Evolutionary conservation across 2,797 vertebrate species (phyloP), one percentile per base, ranked within the genome.

Genomic region (Argentina silus): DNA sequence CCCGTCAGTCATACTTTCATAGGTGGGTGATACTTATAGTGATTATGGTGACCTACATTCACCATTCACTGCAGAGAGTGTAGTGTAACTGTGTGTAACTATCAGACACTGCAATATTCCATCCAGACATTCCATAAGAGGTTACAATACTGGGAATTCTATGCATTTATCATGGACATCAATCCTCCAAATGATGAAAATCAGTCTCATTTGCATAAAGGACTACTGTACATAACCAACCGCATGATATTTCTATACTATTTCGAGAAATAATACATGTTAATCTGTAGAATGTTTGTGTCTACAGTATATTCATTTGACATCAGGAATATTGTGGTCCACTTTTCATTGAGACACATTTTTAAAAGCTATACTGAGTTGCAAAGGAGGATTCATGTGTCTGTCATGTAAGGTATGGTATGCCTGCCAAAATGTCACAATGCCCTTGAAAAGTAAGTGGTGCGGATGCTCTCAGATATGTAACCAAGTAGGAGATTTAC

Each of bases 201-300:
- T 19, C 53, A 44, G 50, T 62, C 59, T 60, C 45, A 65, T 67
- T 76, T 69, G 47, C 64, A 63, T 47, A n/a, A 12, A n/a, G 50
- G 57, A 67, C 43, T 44, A 44, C 44, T 3, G 48, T 43, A 67
- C 70, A 10, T 77, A 48, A 21, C 9, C 61, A 51, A 56, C 63
- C 50, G 45, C 65, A 23, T 11, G 23, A 36, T 21, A 59, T 10
- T 21, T 9, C 56, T 36, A 36, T 36, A 36, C 27, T 36, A 4
- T 36, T 36, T 36, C 27, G 15, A 50, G 19, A 12, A 27, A 27
- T 8, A 14, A 6, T 48, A 6, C 6, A 36, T 21, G 50, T 19
- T 1, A 4, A 67, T 67, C 6, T 67, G 64, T 14, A 14, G 19
- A 27, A 19, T 50, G 21, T 50, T 50, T 36, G 47, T 50, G 27